phyloP scores from a whole-genome alignment of 2,797 vertebrate species.

The Rhincodon typus region DNA sequence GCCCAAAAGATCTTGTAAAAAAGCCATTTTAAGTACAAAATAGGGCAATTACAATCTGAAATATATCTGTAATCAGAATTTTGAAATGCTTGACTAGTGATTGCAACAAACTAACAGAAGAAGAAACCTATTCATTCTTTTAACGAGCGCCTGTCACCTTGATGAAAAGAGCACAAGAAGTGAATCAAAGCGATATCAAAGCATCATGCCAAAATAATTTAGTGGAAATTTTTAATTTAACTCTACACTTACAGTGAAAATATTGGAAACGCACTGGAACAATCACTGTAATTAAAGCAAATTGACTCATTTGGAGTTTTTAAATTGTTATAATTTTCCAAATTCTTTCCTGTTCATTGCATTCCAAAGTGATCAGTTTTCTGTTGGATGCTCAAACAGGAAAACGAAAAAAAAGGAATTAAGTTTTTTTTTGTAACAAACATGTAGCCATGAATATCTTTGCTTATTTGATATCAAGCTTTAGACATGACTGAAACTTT shows the following conservation, averaged over 20 bases:
- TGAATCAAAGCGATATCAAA: conserved; percentile 15
- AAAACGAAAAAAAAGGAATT: background rate
- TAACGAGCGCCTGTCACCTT: conserved; percentile 23
- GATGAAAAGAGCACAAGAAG: background rate
- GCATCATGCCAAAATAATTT: conserved; percentile 9
- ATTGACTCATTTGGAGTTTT: background rate
- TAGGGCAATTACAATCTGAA: background rate
- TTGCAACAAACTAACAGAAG: conserved; percentile 23
- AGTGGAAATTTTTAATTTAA: conserved; percentile 32
- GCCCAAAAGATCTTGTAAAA: background rate
- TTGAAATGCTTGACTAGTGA: conserved; percentile 24
- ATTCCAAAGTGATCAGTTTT: background rate
- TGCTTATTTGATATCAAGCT: background rate
- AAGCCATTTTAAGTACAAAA: conserved; percentile 1
- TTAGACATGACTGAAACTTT: background rate
- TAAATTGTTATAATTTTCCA: background rate
- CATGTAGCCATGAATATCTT: background rate
- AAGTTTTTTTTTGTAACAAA: background rate
- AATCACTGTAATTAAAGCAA: background rate
- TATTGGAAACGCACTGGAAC: conserved; percentile 13
- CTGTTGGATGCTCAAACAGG: background rate
- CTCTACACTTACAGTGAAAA: background rate
- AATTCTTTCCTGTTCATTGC: background rate
- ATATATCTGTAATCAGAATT: conserved; percentile 13
- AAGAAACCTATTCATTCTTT: conserved; percentile 26